Percentiles rank a stretch among this genome's conserved stretches.
Conservation (phyloP, 2,113 vertebrate genomes). For the Mormyrus lacerda region DNA sequence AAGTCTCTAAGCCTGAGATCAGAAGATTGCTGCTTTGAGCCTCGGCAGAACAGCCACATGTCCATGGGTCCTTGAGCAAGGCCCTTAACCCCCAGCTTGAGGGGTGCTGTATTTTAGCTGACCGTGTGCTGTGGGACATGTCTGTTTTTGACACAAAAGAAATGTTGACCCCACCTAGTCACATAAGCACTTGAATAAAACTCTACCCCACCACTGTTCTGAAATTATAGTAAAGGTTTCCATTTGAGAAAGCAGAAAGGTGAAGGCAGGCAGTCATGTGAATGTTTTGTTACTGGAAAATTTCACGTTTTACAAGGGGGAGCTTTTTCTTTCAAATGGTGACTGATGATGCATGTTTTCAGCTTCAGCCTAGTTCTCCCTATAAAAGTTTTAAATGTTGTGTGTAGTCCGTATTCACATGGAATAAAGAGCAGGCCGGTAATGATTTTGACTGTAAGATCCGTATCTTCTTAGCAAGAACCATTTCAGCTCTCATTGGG, state of each 20-base stretch:
- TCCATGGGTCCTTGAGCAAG: no score
- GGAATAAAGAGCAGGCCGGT: background rate
- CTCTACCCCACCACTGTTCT: background rate
- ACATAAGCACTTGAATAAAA: background rate
- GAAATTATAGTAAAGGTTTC: background rate
- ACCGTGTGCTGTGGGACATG: background rate
- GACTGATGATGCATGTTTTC: background rate
- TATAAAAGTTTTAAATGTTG: background rate
- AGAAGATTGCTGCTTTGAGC: no score
- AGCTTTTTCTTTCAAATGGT: background rate
- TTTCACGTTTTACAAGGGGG: background rate
- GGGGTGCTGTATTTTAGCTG: no score
- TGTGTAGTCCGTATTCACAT: background rate
- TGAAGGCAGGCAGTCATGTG: background rate
- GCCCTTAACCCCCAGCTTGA: no score
- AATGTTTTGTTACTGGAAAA: background rate
- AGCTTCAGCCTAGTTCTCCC: background rate
- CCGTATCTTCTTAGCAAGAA: background rate
- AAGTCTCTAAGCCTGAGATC: no score
- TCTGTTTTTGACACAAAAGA: background rate
- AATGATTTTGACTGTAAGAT: background rate
- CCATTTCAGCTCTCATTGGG: background rate
- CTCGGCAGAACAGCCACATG: no score
- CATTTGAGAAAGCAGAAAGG: background rate
- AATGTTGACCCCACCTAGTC: background rate